Percentiles rank a stretch among this genome's conserved stretches.
These are phyloP conservation scores for Saccopteryx bilineata DNA, from an alignment of 2,113 vertebrate species.

Conservation along the genomic window DNA sequence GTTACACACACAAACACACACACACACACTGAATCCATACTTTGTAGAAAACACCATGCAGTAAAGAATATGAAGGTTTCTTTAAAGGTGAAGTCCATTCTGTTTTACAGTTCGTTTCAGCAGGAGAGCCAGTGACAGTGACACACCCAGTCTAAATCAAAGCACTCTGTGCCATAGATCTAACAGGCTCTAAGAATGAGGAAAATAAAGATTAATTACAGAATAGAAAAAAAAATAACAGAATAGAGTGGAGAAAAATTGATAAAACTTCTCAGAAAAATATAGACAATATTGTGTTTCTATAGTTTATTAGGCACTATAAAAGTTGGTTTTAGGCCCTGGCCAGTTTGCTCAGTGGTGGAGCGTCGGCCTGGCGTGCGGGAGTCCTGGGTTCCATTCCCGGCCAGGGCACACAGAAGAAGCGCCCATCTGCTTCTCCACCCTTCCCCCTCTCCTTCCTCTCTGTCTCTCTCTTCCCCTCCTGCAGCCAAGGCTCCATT, in stretches of 20 bases:
- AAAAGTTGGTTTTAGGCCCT: not conserved
- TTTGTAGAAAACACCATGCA: not conserved
- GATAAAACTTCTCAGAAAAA: not conserved
- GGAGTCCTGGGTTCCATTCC: too few relatives aligned
- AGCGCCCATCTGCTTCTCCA: too few relatives aligned
- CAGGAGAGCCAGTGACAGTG: not conserved
- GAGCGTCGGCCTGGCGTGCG: too few relatives aligned
- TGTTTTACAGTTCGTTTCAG: not conserved
- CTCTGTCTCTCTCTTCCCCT: too few relatives aligned
- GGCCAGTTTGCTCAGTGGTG: too few relatives aligned
- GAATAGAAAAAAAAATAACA: not conserved
- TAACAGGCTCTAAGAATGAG: not conserved
- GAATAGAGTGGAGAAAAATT: not conserved
- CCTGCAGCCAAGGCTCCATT: too few relatives aligned
- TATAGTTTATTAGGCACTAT: not conserved
- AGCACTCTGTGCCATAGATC: not conserved
- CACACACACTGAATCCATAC: not conserved
- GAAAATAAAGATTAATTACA: not conserved
- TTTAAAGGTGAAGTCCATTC: not conserved
- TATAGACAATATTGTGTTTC: not conserved
- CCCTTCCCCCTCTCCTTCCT: too few relatives aligned
- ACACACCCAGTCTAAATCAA: not conserved
- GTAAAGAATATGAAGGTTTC: not conserved
- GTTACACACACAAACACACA: not conserved
- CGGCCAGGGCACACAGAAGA: too few relatives aligned